Evolutionary conservation across 2,888 invertebrate genomes (phyloP).

Genomic region (Osedax frankpressi): DNA sequence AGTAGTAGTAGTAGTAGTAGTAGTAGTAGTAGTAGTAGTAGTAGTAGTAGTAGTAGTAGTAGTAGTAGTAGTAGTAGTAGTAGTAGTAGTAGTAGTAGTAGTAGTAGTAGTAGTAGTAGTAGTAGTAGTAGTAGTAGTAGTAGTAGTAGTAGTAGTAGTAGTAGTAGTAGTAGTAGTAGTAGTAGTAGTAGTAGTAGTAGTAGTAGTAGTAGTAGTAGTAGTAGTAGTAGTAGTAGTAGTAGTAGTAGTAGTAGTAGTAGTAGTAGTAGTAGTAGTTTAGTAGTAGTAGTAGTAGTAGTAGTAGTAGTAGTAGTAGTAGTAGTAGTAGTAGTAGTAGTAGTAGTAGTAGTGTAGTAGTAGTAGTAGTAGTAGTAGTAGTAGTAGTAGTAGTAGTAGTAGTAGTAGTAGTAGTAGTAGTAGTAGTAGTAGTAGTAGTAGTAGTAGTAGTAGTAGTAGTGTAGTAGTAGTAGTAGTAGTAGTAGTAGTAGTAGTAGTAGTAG

Average conservation of each 20-base stretch:
- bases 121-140: constrained; percentile 22
- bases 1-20: constrained; percentile 15
- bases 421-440: constrained; percentile 22
- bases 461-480: constrained; percentile 22
- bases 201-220: constrained; percentile 22
- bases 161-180: constrained; percentile 22
- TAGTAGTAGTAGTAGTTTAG: constrained; percentile 22
- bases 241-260: constrained; percentile 22
- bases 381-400: constrained; percentile 22
- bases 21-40: constrained; percentile 21
- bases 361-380: constrained; percentile 22
- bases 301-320: constrained; percentile 23
- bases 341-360: constrained; percentile 22
- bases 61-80: constrained; percentile 22
- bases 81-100: constrained; percentile 22
- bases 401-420: constrained; percentile 22
- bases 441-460: constrained; percentile 23
- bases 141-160: constrained; percentile 23
- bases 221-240: constrained; percentile 22
- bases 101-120: constrained; percentile 22
- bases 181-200: constrained; percentile 23
- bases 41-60: constrained; percentile 23
- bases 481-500: constrained; percentile 22
- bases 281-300: constrained; percentile 22
- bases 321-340: constrained; percentile 22